These are phyloP conservation scores for Ectropis grisescens DNA, from an alignment of 1,140 invertebrate genomes.

Conservation along the genomic window DNA sequence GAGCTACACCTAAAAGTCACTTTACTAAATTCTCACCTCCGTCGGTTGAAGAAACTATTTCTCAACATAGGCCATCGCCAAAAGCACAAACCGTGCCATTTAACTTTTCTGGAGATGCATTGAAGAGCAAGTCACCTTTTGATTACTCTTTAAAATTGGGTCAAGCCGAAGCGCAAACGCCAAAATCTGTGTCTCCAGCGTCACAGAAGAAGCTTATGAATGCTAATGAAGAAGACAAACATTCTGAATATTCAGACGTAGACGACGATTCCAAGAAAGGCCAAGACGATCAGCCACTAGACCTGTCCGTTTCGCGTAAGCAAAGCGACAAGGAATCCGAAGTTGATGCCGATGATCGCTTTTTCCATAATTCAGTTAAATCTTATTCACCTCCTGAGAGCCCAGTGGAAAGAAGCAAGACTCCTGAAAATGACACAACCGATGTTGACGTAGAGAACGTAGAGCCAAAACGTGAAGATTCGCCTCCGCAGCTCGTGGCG, in stretches of 20 bases:
- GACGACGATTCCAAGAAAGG: slow-evolving; percentile 50
- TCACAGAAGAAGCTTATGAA: slow-evolving; percentile 57
- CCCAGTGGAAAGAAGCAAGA: slow-evolving; percentile 48
- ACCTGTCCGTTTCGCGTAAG: slow-evolving; percentile 76
- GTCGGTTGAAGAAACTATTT: slow-evolving; percentile 74
- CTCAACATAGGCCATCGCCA: slow-evolving; percentile 75
- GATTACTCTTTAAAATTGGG: slow-evolving; percentile 45
- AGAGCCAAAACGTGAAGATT: slow-evolving; percentile 73
- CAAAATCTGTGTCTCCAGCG: slow-evolving; percentile 34
- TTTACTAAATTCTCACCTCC: slow-evolving; percentile 74
- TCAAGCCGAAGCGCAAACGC: slow-evolving; percentile 32
- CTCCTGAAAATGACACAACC: slow-evolving; percentile 66
- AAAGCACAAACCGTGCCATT: slow-evolving; percentile 63
- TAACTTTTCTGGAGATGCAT: slow-evolving; percentile 48
- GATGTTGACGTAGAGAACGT: slow-evolving; percentile 66
- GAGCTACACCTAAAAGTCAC: slow-evolving; percentile 38
- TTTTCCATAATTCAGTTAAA: slow-evolving; percentile 51
- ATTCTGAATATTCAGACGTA: slow-evolving; percentile 35
- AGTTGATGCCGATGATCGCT: slow-evolving; percentile 49
- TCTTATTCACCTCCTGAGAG: slow-evolving; percentile 61
- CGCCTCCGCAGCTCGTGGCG: slow-evolving; percentile 69
- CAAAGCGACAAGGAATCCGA: slow-evolving; percentile 57
- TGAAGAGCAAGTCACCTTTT: slow-evolving; percentile 44
- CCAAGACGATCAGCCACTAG: slow-evolving; percentile 77
- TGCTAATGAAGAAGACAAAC: slow-evolving; percentile 29